Evolutionary conservation across 2,888 invertebrate species (phyloP).

Genomic region (Dynastes maya): DNA sequence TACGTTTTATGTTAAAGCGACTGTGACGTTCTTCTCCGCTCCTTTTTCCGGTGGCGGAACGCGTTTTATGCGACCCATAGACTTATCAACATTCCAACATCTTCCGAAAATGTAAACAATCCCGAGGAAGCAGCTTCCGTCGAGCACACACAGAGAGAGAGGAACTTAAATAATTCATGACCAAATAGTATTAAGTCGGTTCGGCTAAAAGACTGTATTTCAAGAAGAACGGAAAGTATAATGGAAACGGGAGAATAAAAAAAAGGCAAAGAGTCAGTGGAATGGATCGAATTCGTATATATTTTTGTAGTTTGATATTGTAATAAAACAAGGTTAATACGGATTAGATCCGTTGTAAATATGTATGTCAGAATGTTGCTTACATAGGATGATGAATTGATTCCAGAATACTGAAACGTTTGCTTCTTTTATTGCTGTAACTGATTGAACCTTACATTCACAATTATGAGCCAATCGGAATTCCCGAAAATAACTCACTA

Average conservation of each 20-base stretch:
- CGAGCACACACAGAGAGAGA: not conserved
- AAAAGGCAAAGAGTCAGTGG: not conserved
- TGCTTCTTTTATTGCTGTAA: too few relatives aligned
- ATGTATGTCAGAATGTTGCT: too few relatives aligned
- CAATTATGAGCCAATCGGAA: too few relatives aligned
- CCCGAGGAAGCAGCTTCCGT: slow-evolving; percentile 30
- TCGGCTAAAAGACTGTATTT: slow-evolving; percentile 40
- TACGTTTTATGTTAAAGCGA: slow-evolving; percentile 24
- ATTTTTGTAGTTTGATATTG: not conserved
- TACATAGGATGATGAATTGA: too few relatives aligned
- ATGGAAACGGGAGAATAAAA: not conserved
- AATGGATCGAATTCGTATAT: not conserved
- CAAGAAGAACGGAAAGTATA: slow-evolving; percentile 25
- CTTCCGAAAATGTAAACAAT: slow-evolving; percentile 44
- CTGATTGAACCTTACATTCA: too few relatives aligned
- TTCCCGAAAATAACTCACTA: too few relatives aligned
- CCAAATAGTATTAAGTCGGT: slow-evolving; percentile 45
- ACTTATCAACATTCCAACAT: slow-evolving; percentile 46
- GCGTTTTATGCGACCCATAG: slow-evolving; percentile 35
- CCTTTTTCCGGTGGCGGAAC: slow-evolving; percentile 21
- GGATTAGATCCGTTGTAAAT: not conserved
- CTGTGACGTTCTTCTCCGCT: not conserved
- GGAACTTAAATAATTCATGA: slow-evolving; percentile 45
- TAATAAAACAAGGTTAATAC: not conserved
- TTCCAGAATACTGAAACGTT: too few relatives aligned